Evolutionary conservation across 2,888 invertebrate genomes (phyloP), one percentile per base, ranked within the genome.

Genomic region (Lepidochrysops patricia): DNA sequence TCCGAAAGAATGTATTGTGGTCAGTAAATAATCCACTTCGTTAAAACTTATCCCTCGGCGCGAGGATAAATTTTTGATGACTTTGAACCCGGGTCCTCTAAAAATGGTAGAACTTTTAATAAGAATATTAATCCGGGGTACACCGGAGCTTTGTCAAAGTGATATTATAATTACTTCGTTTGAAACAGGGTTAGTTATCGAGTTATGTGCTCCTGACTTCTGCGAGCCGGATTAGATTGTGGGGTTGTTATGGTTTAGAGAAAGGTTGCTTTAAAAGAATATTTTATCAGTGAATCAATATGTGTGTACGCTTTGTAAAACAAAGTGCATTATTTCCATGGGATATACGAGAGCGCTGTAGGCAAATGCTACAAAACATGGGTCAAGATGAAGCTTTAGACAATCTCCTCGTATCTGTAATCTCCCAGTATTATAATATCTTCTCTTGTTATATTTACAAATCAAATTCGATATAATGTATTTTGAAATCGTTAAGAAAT

Each of bases 51-150:
- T 50, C 50, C 50, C 23, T 19, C 2, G 26, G 25, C 12, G 25
- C 26, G 13, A 5, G 50, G 50, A 5, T 26, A 50, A 50, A 50
- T 50, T 50, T 26, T 50, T 50, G 50, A 50, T 50, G 26, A 25
- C 50, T 25, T 13, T 6, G n/a, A 50, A 26, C 26, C 6, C 1
- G 13, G 12, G 19, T 19, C 19, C 43, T 50, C n/a, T 25, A 50
- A 50, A 50, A 50, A 50, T 50, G 26, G 50, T 4, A n/a, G 6
- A 50, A 50, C 50, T 50, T 50, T 50, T 50, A 50, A 50, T 50
- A 50, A 50, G 50, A 26, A 50, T 26, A 50, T 50, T 50, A 50
- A 26, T 50, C 50, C 4, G 12, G 25, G 50, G 26, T 26, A 50
- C n/a, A 2, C 19, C 19, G 43, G 43, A 15, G 43, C n/a, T 19